These are phyloP conservation scores for Aeoliscus strigatus DNA, from an alignment of 2,797 vertebrate species.

Conservation along the genomic window DNA sequence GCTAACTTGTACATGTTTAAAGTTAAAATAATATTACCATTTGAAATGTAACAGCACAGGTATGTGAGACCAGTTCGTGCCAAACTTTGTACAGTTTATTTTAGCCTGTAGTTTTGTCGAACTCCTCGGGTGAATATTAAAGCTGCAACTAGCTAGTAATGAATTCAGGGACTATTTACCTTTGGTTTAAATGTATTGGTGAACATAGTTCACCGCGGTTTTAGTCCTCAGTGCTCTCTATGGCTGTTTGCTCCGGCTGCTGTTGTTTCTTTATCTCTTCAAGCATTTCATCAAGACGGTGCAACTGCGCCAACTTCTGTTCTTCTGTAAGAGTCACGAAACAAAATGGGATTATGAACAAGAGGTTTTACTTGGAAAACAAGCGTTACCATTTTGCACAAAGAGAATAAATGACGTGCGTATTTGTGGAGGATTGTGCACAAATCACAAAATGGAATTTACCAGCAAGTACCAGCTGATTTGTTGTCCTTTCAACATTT, in stretches of 20 bases:
- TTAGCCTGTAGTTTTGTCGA: too few species aligned
- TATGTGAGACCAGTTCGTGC: too few species aligned
- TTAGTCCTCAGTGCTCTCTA: conserved; percentile 20
- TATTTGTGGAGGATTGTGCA: conserved; percentile 4
- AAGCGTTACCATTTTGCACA: background rate
- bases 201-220: background rate
- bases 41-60: too few species aligned
- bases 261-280: conserved; percentile 22
- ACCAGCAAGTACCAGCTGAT: conserved; percentile 69
- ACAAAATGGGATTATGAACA: conserved; percentile 3
- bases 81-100: too few species aligned
- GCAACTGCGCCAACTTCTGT: conserved; percentile 53
- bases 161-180: too few species aligned
- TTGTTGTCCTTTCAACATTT: conserved; percentile 49
- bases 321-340: conserved; percentile 45
- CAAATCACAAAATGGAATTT: conserved; percentile 7
- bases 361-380: background rate
- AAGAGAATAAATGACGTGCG: background rate
- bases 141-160: too few species aligned
- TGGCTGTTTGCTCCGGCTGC: conserved; percentile 4
- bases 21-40: background rate
- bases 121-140: too few species aligned
- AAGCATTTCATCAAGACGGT: conserved; percentile 33
- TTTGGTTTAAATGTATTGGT: too few species aligned
- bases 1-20: too few species aligned